phyloP scores from a whole-genome alignment of 2,113 vertebrate genomes.

The Aspidoscelis tigris region DNA sequence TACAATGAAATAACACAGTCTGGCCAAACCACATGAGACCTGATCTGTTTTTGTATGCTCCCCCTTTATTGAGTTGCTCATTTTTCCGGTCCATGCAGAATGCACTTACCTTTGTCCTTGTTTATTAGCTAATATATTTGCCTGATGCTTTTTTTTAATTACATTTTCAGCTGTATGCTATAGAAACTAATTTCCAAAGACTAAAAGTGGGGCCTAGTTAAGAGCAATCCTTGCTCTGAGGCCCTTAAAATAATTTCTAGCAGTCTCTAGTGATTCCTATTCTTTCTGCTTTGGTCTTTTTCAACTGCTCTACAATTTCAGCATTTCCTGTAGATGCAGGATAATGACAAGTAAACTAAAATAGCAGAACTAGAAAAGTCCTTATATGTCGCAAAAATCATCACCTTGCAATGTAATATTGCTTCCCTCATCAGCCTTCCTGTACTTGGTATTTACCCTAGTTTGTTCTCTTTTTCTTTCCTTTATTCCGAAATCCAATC shows the following conservation, averaged over 20 bases:
- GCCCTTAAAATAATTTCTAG: slow-evolving; percentile 42
- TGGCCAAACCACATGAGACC: background rate
- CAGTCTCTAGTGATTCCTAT: slow-evolving; percentile 24
- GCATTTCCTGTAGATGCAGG: slow-evolving; percentile 40
- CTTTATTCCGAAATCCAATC: slow-evolving; percentile 49
- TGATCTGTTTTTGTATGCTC: slow-evolving; percentile 12
- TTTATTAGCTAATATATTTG: slow-evolving; percentile 45
- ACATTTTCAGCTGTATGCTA: slow-evolving; percentile 30
- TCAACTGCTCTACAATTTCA: slow-evolving; percentile 26
- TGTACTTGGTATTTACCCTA: slow-evolving; percentile 28
- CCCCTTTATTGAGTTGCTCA: slow-evolving; percentile 12
- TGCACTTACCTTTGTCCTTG: background rate
- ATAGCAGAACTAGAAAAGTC: slow-evolving; percentile 28
- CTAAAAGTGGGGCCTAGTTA: slow-evolving; percentile 25
- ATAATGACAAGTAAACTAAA: slow-evolving; percentile 33
- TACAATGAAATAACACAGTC: background rate
- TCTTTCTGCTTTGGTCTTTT: slow-evolving; percentile 16
- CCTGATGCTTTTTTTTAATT: background rate
- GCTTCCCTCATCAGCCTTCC: slow-evolving; percentile 21
- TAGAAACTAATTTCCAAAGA: slow-evolving; percentile 45
- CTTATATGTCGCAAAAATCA: slow-evolving; percentile 24
- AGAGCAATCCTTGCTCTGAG: slow-evolving; percentile 38
- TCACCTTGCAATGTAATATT: slow-evolving; percentile 35
- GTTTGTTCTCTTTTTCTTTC: slow-evolving; percentile 22
- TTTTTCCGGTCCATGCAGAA: slow-evolving; percentile 18